phyloP scores from a whole-genome alignment of 1,140 invertebrate species.

The Teleopsis dalmanni region DNA sequence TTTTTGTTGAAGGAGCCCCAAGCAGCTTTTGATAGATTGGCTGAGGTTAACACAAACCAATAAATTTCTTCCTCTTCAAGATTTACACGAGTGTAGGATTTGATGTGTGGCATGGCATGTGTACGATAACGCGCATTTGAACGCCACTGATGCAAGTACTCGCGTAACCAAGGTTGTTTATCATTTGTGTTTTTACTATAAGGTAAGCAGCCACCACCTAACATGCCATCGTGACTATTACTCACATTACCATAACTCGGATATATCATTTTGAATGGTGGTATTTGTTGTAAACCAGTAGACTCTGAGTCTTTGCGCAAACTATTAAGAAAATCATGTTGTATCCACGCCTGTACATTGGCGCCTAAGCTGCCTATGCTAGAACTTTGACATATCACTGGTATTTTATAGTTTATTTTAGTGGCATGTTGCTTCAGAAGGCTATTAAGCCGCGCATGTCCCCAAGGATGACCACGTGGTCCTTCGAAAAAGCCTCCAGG shows the following conservation, averaged over 20 bases:
- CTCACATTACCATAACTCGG: constrained; percentile 72
- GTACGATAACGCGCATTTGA: constrained; percentile 58
- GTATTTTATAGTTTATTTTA: constrained; percentile 46
- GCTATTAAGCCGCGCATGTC: constrained; percentile 60
- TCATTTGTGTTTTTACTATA: constrained; percentile 69
- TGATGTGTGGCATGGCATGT: constrained; percentile 88
- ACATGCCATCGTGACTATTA: constrained; percentile 71
- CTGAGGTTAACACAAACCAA: constrained; percentile 84
- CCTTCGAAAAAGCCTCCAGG: constrained; percentile 68
- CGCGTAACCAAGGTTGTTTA: constrained; percentile 80
- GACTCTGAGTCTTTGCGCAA: constrained; percentile 49
- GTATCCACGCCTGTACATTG: constrained; percentile 61
- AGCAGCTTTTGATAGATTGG: constrained; percentile 91
- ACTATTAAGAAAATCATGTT: constrained; percentile 56
- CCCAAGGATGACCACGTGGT: constrained; percentile 53
- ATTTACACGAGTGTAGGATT: constrained; percentile 70
- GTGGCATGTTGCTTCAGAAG: constrained; percentile 58
- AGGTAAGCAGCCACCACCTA: constrained; percentile 82
- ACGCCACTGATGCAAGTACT: constrained; percentile 78
- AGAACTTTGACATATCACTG: constrained; percentile 72
- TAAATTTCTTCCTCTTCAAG: constrained; percentile 60
- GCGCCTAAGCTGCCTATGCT: constrained; percentile 82
- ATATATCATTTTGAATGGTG: constrained; percentile 49
- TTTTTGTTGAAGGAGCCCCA: constrained; percentile 76
- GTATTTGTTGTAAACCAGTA: constrained; percentile 29